Percentiles rank a stretch among this genome's conserved stretches.
These are phyloP conservation scores for Parnassius smintheus DNA, from an alignment of 2,888 invertebrate species.

Conservation along the genomic window DNA sequence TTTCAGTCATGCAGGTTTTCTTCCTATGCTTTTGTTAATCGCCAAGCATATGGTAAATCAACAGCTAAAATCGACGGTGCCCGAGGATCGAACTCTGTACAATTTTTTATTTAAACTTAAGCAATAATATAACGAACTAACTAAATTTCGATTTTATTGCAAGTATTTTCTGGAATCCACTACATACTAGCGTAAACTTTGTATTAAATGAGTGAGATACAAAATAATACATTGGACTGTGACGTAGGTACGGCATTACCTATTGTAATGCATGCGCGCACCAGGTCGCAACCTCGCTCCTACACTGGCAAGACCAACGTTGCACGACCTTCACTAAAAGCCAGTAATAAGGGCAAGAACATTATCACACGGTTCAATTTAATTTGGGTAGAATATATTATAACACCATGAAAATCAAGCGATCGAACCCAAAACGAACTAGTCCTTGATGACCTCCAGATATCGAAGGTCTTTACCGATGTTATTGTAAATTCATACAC, in stretches of 20 bases:
- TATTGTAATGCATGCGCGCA: slow-evolving; percentile 74
- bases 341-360: slow-evolving; percentile 23
- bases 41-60: too few species aligned
- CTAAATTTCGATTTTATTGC: not conserved
- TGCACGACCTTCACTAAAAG: slow-evolving; percentile 41
- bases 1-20: too few species aligned
- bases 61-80: too few species aligned
- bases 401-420: not conserved
- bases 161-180: slow-evolving; percentile 5
- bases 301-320: slow-evolving; percentile 45
- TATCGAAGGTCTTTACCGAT: slow-evolving; percentile 2
- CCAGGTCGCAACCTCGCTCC: slow-evolving; percentile 60
- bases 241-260: slow-evolving; percentile 62
- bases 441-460: slow-evolving; percentile 10
- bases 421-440: not conserved
- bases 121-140: too few species aligned
- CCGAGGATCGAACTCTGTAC: too few species aligned
- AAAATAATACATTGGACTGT: slow-evolving; percentile 45
- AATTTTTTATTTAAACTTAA: too few species aligned
- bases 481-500: not conserved
- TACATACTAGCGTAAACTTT: slow-evolving; percentile 6
- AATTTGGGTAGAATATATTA: slow-evolving; percentile 6
- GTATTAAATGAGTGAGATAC: slow-evolving; percentile 47
- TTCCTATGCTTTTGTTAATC: too few species aligned
- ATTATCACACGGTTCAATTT: not conserved